Base-by-base conservation (phyloP, 2,113 vertebrate genomes). In the Eudyptes chrysolophus region DNA sequence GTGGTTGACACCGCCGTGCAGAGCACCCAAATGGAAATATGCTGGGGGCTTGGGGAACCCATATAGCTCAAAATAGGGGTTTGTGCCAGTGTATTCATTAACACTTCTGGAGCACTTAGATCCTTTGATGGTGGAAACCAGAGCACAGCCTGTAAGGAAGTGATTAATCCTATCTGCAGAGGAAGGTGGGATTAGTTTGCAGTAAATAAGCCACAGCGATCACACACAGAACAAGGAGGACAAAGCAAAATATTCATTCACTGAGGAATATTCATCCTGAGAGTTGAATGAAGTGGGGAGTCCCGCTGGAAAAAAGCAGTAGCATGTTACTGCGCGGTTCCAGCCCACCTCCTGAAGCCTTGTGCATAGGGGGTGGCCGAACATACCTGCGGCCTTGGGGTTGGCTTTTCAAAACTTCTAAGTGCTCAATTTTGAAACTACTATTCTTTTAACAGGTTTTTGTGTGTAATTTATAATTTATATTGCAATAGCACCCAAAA, bases 381-480 rank as follows among this genome's bases (percentile, higher is more conserved):
- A 44, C 30, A 4, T 40, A 34, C 60, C 46, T 16, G 6, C 7
- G 0, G 49, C 58, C 44, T 25, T 0, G 0, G 52, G 46, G 13
- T 36, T 75, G 90, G 83, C 80, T 78, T 71, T 93, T 81, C 72
- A 29, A 30, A 89, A 83, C 61, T 84, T 94, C 0, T 5, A 46
- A 84, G 77, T 72, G 87, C 74, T 95, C 49, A 4, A 0, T 89
- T 96, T 87, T 70, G 69, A 84, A 93, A 29, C 49, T 30, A 0
- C 81, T 0, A 0, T 89, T 96, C 88, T 89, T 94, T 52, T 90
- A 84, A 46, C 29, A 55, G 54, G 57, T 65, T 86, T 82, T 49
- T 75, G 10, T 71, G 49, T 57, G 72, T 60, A 19, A 70, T 96
- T 82, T 80, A 85, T 92, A 82, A 93, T 95, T 96, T 42, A 96